Evolutionary conservation across 2,113 vertebrate genomes (phyloP).

Genomic region (Orycteropus afer): DNA sequence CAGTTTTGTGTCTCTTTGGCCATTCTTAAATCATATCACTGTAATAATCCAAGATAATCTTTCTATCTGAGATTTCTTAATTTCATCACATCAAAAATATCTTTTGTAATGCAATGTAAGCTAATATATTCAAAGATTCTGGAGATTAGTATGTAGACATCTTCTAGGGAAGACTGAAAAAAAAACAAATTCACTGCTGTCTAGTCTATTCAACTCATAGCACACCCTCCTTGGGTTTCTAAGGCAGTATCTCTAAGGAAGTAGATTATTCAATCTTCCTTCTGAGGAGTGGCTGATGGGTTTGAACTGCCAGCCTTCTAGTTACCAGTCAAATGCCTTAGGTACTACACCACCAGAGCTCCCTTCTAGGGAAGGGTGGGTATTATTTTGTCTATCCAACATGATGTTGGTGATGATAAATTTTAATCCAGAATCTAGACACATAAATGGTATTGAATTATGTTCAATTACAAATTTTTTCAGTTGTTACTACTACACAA

Average conservation of each 20-base stretch:
- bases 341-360: no score
- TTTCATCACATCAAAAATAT: neutral
- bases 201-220: no score
- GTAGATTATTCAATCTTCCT: no score
- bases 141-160: neutral
- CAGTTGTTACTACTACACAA: neutral
- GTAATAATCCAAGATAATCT: conserved; percentile 1
- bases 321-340: no score
- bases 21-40: neutral
- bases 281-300: no score
- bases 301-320: no score
- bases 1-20: neutral
- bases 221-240: no score
- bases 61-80: neutral
- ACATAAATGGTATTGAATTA: neutral
- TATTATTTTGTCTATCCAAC: neutral
- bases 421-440: neutral
- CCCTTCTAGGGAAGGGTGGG: no score
- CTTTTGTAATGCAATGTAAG: neutral
- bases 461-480: neutral
- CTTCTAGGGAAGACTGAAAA: no score
- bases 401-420: neutral
- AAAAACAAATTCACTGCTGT: no score
- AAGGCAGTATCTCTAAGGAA: no score
- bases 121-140: neutral